Evolutionary conservation across 2,113 vertebrate species (phyloP), one percentile per base, ranked within the genome.

Genomic region (Ochotona princeps): DNA sequence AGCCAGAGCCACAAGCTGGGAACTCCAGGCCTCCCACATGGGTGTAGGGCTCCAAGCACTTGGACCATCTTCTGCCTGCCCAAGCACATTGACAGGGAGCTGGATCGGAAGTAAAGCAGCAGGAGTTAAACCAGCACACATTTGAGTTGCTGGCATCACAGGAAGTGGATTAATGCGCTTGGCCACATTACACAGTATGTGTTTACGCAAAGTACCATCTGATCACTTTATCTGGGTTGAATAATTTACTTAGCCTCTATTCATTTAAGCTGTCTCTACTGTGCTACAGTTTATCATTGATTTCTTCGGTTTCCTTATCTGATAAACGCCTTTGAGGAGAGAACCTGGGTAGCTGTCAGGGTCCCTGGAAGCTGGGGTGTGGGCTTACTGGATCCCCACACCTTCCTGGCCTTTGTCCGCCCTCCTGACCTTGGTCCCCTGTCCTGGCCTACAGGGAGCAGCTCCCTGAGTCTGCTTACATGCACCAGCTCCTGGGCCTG

Each of bases 401-500:
- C 28, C 38, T 61, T 81, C 2, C 81, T 97, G 30, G 91, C 35
- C 12, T 72, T 94, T 57, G 25, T 83, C 82, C 11, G 35, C 28
- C 38, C 66, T 81, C 2, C 81, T 97, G 30, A 92, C 35, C 12
- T 72, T 94, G 63, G 25, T 83, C 82, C 11, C 65, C 54, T 7
- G 23, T 30, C 69, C 15, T 30, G 66, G 76, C 92, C 47, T 7
- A 0, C 67, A 99, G 99, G 97, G 98, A 99, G 0, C 99, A 99
- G 90, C 98, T 99, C 61, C 98, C 99, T 0, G 99, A 99, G 61
- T 99, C 99, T 0, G 98, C 99, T 81, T 99, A 99, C 95, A 99
- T 98, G 97, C 99, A 99, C 95, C 99, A 99, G 97, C 97, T 99
- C 61, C 97, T 99, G 91, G 99, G 99, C 47, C 97, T 99, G 89